A percentile compares a stretch with the other conserved stretches of the same genome.
Evolutionary conservation across 2,797 vertebrate genomes (phyloP).

Genomic region (Hoplostethus atlanticus): DNA sequence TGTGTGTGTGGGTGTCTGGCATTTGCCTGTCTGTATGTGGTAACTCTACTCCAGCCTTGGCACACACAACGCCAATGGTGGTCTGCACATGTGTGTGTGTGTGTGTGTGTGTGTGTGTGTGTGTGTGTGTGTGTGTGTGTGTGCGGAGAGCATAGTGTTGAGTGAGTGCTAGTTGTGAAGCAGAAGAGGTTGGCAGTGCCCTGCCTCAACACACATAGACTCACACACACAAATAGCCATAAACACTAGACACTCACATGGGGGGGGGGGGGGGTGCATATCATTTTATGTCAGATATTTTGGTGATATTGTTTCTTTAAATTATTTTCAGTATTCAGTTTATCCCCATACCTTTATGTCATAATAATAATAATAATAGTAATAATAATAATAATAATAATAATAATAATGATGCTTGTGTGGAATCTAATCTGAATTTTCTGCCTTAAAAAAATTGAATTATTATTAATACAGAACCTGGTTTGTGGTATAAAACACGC

Average conservation of each 20-base stretch:
- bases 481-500: neutral
- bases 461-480: no score
- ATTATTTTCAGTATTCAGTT: no score
- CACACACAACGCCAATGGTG: constrained; percentile 46
- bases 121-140: constrained; percentile 1
- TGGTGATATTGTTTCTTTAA: no score
- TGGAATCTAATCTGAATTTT: no score
- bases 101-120: neutral
- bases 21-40: constrained; percentile 49
- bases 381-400: no score
- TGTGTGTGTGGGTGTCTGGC: constrained; percentile 27
- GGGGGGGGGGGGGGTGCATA: no score
- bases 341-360: no score
- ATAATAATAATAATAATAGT: no score
- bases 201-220: neutral
- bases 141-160: constrained; percentile 34
- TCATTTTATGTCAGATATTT: no score
- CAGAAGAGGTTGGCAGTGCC: constrained; percentile 4
- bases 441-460: no score
- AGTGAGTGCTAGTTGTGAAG: constrained; percentile 47
- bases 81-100: constrained; percentile 40
- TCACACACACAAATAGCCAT: neutral
- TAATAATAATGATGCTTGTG: no score
- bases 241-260: constrained; percentile 6
- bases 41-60: constrained; percentile 52